These are phyloP conservation scores for Corythoichthys intestinalis DNA, from an alignment of 2,113 vertebrate species.

Conservation along the genomic window DNA sequence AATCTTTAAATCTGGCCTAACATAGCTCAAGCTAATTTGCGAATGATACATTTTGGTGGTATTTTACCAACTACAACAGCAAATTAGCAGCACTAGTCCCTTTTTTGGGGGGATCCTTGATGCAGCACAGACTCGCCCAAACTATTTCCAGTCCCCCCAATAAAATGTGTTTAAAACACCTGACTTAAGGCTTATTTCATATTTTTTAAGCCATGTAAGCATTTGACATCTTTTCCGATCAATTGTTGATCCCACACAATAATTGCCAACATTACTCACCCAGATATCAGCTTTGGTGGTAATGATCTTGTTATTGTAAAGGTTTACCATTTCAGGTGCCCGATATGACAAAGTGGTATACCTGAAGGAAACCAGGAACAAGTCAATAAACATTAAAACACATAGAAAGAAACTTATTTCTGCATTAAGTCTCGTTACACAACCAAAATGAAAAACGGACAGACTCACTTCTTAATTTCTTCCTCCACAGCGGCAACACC, in stretches of 20 bases:
- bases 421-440: background rate
- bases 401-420: background rate
- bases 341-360: conserved; percentile 97
- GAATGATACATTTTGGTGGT: too few relatives aligned
- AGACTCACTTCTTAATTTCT: conserved; percentile 93
- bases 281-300: conserved; percentile 96
- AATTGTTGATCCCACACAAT: background rate
- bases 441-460: conserved; percentile 13
- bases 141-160: too few relatives aligned
- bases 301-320: conserved; percentile 95
- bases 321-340: conserved; percentile 98
- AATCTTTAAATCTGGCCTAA: too few relatives aligned
- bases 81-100: too few relatives aligned
- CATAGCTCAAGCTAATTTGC: too few relatives aligned
- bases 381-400: background rate
- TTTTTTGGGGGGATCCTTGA: too few relatives aligned
- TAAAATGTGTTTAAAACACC: too few relatives aligned
- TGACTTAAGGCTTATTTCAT: background rate
- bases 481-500: conserved; percentile 92
- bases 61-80: too few relatives aligned
- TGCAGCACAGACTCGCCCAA: too few relatives aligned
- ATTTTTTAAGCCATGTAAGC: background rate
- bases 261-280: conserved; percentile 70
- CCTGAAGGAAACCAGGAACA: conserved; percentile 59
- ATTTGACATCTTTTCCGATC: background rate